Conservation (phyloP, 2,797 vertebrate genomes). For the Coregonus ussuriensis region DNA sequence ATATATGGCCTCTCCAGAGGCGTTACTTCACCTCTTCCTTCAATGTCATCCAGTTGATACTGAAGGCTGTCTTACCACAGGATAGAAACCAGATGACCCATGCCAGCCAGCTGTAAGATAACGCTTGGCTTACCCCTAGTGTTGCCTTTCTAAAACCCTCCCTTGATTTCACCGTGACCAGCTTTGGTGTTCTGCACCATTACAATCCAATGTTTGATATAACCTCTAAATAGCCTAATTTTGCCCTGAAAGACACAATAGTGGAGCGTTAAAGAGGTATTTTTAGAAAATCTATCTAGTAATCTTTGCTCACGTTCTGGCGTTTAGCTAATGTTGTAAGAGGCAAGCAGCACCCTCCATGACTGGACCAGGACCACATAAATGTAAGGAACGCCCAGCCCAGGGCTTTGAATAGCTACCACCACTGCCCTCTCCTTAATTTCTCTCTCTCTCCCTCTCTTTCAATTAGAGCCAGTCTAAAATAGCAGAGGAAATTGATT, state of each 20-base stretch:
- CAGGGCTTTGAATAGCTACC: background rate
- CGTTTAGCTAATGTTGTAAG: slow-evolving; percentile 31
- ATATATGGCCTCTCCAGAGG: background rate
- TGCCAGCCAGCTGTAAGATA: background rate
- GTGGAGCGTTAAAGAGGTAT: background rate
- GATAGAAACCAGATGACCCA: slow-evolving; percentile 18
- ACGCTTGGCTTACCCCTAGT: background rate
- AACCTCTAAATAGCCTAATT: slow-evolving; percentile 1
- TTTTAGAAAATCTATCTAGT: background rate
- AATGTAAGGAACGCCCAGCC: slow-evolving; percentile 20
- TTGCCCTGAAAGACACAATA: background rate
- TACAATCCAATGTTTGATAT: slow-evolving; percentile 20
- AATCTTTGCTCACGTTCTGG: slow-evolving; percentile 17
- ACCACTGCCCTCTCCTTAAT: slow-evolving; percentile 10
- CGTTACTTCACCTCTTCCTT: background rate
- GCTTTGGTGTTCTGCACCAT: slow-evolving; percentile 23
- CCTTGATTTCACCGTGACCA: background rate
- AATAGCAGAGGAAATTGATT: slow-evolving; percentile 9
- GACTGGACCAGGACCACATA: slow-evolving; percentile 33
- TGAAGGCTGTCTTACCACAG: background rate
- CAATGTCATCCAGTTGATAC: background rate
- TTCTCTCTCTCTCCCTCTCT: background rate
- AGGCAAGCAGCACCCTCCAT: slow-evolving; percentile 18
- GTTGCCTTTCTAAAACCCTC: slow-evolving; percentile 3
- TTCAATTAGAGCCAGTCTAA: background rate